A percentile compares a stretch with the other conserved stretches of the same genome.
phyloP scores from a whole-genome alignment of 2,113 vertebrate genomes.

The Tor tambroides region DNA sequence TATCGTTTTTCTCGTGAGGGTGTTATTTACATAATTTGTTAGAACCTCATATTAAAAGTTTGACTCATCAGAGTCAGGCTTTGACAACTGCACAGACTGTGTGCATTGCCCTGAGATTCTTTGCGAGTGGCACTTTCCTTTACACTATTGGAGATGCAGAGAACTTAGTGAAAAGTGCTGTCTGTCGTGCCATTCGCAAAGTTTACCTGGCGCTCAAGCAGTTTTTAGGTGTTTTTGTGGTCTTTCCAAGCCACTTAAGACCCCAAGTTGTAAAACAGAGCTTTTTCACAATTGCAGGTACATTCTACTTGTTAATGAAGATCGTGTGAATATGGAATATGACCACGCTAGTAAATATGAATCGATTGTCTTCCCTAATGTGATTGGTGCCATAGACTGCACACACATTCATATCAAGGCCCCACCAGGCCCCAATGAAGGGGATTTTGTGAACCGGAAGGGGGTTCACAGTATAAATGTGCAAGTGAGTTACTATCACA shows the following conservation, averaged over 20 bases:
- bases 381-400: not conserved
- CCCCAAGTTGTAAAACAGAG: too few species aligned
- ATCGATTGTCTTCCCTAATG: not conserved
- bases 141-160: not conserved
- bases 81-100: not conserved
- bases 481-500: not conserved
- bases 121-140: too few species aligned
- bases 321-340: not conserved
- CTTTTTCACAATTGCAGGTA: too few species aligned
- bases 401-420: not conserved
- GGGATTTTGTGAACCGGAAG: not conserved
- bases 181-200: not conserved
- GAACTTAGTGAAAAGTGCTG: not conserved
- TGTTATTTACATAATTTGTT: too few species aligned
- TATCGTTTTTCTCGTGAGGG: too few species aligned
- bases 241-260: too few species aligned
- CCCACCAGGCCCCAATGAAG: not conserved
- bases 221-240: not conserved
- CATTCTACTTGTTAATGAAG: too few species aligned
- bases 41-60: too few species aligned
- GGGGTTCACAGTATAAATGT: not conserved
- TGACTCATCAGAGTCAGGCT: not conserved
- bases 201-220: not conserved
- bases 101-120: not conserved
- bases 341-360: not conserved